Percentiles rank a stretch among this genome's conserved stretches.
Evolutionary conservation across 1,140 invertebrate genomes (phyloP).

Genomic region (Oedothorax gibbosus): DNA sequence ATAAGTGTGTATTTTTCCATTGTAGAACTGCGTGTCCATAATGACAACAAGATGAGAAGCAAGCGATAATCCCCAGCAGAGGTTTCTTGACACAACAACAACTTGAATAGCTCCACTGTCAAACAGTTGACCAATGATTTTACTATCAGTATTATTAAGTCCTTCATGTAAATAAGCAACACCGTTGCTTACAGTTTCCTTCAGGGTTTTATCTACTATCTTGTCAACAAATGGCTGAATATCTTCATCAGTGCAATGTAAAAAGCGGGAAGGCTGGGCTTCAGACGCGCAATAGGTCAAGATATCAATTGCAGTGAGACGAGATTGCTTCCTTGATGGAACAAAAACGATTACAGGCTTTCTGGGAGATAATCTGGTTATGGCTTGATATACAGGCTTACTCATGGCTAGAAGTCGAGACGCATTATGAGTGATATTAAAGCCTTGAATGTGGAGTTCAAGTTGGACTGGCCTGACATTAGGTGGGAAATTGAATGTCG

Average conservation of each 20-base stretch:
- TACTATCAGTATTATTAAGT: conserved; percentile 82
- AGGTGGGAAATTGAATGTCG: conserved; percentile 98
- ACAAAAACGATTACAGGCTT: conserved; percentile 98
- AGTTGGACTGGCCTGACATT: conserved; percentile 94
- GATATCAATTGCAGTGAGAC: conserved; percentile 94
- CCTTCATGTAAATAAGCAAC: conserved; percentile 98
- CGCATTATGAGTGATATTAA: conserved; percentile 97
- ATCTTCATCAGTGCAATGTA: conserved; percentile 87
- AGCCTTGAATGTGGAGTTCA: conserved; percentile 95
- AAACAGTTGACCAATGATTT: conserved; percentile 92
- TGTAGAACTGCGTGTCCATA: conserved; percentile 98
- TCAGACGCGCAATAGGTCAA: conserved; percentile 93
- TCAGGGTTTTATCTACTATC: conserved; percentile 85
- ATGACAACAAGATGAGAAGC: conserved; percentile 93
- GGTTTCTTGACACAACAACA: conserved; percentile 87
- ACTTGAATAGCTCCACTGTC: conserved; percentile 94
- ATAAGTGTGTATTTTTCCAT: conserved; percentile 89
- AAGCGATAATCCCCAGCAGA: conserved; percentile 93
- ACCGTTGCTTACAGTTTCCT: conserved; percentile 89
- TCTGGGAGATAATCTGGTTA: conserved; percentile 86
- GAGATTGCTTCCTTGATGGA: conserved; percentile 91
- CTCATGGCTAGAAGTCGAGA: conserved; percentile 96
- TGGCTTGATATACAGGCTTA: conserved; percentile 95
- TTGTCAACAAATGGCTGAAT: conserved; percentile 88
- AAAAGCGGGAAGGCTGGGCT: conserved; percentile 84